Base-by-base conservation (phyloP, 2,888 invertebrate species). In the Orthonevra nobilis region DNA sequence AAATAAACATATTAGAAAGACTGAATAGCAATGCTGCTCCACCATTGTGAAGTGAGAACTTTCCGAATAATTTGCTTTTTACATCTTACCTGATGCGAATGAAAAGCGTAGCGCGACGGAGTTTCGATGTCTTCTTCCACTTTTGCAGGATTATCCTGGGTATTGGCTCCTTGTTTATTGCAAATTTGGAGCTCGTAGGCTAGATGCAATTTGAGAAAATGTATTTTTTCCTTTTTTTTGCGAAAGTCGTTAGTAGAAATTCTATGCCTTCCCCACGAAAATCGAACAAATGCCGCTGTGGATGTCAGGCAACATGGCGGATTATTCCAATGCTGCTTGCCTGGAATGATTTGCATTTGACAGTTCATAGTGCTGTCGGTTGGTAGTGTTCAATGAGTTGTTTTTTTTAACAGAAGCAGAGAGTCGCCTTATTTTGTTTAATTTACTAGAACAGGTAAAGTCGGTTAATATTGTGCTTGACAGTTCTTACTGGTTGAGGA, bases 71-170 rank as follows among this genome's bases (percentile, higher is more conserved):
- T 61, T 79, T 58, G 58, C 44, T 72, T 77, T 72, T 79, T 56
- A 61, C 73, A 79, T 79, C 79, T 79, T 79, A 79, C 79, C 79
- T 79, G 79, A 73, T 66, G 79, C 61, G 61, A 52, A 68, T 68
- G 73, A 66, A 73, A 68, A 73, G 54, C 64, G 77, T 46, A 64
- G 58, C 77, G 72, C 77, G 77, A 54, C 60, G 46, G 23, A 38
- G 30, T 42, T 9, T 30, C 10, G 17, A 52, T 60, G 70, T 72
- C 72, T 63, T 64, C 40, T 44, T 46, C 69, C 40, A 61, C 30
- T 19, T 58, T n/a, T 72, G 60, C 72, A 64, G n/a, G 52, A 15
- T n/a, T 58, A 12, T 72, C 64, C 72, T 72, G n/a, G 52, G 19
- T n/a, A n/a, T 14, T 20, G 34, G 32, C n/a, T n/a, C 10, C 63